Percentiles rank a stretch among this genome's conserved stretches.
phyloP scores from a whole-genome alignment of 2,113 vertebrate species.

The Micronycteris hirsuta region DNA sequence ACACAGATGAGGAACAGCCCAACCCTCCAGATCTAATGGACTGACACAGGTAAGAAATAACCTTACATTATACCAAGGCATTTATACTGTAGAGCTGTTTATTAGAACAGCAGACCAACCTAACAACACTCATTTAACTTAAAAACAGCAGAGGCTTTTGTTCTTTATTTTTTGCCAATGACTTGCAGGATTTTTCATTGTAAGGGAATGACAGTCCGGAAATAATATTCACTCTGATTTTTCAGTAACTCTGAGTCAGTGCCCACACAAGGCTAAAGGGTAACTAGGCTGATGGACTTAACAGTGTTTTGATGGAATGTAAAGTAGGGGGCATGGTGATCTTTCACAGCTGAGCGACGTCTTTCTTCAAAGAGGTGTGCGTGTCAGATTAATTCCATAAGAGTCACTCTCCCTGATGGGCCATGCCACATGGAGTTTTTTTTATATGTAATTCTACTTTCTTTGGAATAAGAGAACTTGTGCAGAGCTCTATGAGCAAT shows the following conservation, averaged over 20 bases:
- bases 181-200: not conserved
- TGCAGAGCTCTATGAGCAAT: not conserved
- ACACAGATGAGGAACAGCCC: not conserved
- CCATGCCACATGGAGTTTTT: not conserved
- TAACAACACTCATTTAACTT: not conserved
- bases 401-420: not conserved
- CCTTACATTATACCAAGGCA: not conserved
- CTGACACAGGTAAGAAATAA: not conserved
- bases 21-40: not conserved
- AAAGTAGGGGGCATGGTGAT: not conserved
- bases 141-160: not conserved
- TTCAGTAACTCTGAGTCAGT: not conserved
- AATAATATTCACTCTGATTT: not conserved
- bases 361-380: conserved; percentile 17
- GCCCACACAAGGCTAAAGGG: not conserved
- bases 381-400: conserved; percentile 11
- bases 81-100: not conserved
- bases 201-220: not conserved
- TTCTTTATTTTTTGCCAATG: not conserved
- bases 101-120: not conserved
- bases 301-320: not conserved
- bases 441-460: not conserved
- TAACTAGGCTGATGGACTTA: not conserved
- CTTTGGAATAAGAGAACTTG: not conserved
- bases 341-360: conserved; percentile 26